A percentile compares a stretch with the other conserved stretches of the same genome.
phyloP scores from a whole-genome alignment of 2,888 invertebrate genomes.

The Formica aserva region DNA sequence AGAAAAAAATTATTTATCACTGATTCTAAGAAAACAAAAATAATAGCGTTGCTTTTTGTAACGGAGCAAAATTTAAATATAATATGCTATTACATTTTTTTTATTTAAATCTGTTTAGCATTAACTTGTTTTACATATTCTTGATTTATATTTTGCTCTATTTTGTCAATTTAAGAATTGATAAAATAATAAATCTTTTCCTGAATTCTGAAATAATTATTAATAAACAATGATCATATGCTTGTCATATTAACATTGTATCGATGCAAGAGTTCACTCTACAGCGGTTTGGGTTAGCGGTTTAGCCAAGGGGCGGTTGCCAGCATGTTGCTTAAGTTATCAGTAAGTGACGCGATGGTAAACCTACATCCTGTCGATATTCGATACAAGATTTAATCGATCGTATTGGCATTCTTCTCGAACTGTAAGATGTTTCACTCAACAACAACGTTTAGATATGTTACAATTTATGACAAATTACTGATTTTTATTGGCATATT shows the following conservation, averaged over 20 bases:
- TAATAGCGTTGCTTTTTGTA: neutral
- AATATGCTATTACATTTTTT: neutral
- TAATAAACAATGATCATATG: neutral
- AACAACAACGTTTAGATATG: neutral
- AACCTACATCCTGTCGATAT: constrained; percentile 3
- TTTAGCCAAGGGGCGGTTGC: neutral
- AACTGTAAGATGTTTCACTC: neutral
- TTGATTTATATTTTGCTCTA: neutral
- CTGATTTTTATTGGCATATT: neutral
- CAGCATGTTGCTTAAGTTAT: neutral
- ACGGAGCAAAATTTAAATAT: neutral
- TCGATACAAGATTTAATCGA: constrained; percentile 1
- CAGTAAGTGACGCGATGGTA: neutral
- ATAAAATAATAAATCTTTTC: neutral
- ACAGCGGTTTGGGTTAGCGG: neutral
- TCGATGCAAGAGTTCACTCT: neutral
- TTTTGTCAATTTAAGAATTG: neutral
- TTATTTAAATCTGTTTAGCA: neutral
- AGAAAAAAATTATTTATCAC: neutral
- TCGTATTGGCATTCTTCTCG: neutral
- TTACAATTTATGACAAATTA: neutral
- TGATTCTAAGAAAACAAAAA: neutral
- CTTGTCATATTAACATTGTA: neutral
- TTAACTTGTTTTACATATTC: neutral
- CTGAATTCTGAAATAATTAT: constrained; percentile 16